These are phyloP conservation scores for Zootoca vivipara DNA, from an alignment of 2,113 vertebrate species.

Conservation along the genomic window DNA sequence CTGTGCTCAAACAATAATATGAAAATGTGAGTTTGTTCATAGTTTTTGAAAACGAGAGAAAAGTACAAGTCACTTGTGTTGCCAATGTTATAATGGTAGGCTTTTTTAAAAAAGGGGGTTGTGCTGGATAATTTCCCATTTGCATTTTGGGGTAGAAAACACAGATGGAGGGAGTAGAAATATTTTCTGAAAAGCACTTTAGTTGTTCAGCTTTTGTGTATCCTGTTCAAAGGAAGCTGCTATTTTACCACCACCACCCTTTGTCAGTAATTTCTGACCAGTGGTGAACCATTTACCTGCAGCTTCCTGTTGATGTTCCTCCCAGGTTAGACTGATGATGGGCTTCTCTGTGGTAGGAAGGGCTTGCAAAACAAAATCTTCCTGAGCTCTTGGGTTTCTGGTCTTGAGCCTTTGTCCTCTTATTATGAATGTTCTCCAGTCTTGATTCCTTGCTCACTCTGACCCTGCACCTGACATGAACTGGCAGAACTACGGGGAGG, in stretches of 20 bases:
- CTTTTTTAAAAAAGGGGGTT: not conserved
- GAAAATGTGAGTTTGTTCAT: accelerated
- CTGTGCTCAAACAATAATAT: accelerated
- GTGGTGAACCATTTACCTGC: no score
- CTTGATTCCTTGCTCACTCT: no score
- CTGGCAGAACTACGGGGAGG: no score
- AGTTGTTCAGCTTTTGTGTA: not conserved
- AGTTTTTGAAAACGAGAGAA: not conserved
- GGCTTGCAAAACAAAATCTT: no score
- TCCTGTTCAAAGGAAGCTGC: not conserved
- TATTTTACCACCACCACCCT: not conserved
- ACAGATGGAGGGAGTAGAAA: not conserved
- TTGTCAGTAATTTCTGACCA: no score
- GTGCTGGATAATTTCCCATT: not conserved
- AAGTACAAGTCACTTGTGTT: constrained; percentile 25
- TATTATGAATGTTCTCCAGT: no score
- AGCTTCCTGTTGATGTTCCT: no score
- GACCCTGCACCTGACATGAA: no score
- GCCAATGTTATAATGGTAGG: not conserved
- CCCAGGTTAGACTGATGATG: no score
- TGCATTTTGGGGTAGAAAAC: not conserved
- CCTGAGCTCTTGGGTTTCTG: no score
- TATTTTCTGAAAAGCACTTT: not conserved
- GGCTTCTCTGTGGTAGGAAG: no score
- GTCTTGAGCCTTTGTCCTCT: no score